Evolutionary conservation across 2,797 vertebrate species (phyloP).

Genomic region (Otolemur crassicaudatus): DNA sequence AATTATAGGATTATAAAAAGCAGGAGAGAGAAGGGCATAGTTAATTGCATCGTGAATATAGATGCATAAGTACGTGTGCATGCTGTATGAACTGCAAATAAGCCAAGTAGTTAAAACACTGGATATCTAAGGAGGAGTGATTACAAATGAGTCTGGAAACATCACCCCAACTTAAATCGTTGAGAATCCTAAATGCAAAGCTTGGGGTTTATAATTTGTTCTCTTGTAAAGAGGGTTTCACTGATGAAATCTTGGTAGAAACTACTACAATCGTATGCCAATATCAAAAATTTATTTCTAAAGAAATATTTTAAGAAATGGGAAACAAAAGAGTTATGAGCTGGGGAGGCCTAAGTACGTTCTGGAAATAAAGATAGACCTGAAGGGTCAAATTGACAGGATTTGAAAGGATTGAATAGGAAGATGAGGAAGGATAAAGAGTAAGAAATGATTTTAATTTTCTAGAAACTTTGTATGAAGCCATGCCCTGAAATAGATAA

Average conservation of each 20-base stretch:
- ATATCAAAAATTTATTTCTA: background rate
- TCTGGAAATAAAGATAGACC: background rate
- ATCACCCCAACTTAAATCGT: background rate
- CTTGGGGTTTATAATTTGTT: background rate
- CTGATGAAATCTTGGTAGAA: conserved; percentile 20
- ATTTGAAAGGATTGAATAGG: background rate
- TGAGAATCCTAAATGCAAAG: background rate
- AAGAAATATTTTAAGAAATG: background rate
- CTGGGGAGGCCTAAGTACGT: background rate
- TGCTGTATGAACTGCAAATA: background rate
- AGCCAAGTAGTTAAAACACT: background rate
- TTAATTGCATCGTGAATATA: background rate
- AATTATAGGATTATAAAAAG: background rate
- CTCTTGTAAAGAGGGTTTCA: background rate
- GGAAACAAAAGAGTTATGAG: background rate
- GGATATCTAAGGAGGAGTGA: background rate
- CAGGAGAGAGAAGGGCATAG: background rate
- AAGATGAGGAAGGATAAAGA: background rate
- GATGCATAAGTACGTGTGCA: background rate
- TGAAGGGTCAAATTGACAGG: background rate
- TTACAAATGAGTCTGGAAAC: background rate
- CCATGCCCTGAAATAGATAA: background rate
- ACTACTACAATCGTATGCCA: background rate
- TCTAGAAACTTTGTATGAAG: background rate
- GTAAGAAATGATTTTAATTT: background rate